Evolutionary conservation across 2,888 invertebrate species (phyloP).

Genomic region (Allolobophora icterica): DNA sequence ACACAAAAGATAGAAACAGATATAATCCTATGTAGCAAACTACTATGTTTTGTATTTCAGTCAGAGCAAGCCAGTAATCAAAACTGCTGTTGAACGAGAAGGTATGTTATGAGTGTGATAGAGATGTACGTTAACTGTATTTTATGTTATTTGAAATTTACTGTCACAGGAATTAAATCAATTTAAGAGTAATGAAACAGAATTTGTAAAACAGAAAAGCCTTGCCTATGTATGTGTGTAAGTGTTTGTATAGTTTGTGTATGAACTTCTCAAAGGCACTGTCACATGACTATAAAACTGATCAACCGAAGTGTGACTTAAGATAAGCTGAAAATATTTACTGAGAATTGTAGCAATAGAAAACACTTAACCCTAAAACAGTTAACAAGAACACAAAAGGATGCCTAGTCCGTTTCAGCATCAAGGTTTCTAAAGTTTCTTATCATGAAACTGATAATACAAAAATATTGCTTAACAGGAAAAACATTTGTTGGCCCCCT

Average conservation of each 20-base stretch:
- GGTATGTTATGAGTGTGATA: background rate
- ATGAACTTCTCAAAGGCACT: background rate
- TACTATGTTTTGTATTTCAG: background rate
- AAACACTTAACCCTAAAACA: too few species aligned
- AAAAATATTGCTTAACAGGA: too few species aligned
- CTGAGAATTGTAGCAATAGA: too few species aligned
- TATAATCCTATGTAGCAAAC: background rate
- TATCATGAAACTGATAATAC: too few species aligned
- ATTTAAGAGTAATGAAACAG: background rate
- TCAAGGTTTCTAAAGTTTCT: too few species aligned
- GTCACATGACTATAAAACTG: background rate
- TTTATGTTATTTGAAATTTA: background rate
- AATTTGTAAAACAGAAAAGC: background rate
- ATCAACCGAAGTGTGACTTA: background rate
- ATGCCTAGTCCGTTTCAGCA: too few species aligned
- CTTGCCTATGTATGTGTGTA: background rate
- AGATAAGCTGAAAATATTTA: too few species aligned
- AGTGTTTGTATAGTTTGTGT: background rate
- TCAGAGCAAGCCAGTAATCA: background rate
- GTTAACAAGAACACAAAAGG: too few species aligned
- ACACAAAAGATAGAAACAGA: background rate
- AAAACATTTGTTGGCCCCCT: too few species aligned
- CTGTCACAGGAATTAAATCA: background rate
- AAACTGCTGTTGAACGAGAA: background rate
- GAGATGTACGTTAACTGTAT: background rate